Percentiles rank a stretch among this genome's conserved stretches.
phyloP scores from a whole-genome alignment of 1,140 invertebrate species.

The Panonychus citri region DNA sequence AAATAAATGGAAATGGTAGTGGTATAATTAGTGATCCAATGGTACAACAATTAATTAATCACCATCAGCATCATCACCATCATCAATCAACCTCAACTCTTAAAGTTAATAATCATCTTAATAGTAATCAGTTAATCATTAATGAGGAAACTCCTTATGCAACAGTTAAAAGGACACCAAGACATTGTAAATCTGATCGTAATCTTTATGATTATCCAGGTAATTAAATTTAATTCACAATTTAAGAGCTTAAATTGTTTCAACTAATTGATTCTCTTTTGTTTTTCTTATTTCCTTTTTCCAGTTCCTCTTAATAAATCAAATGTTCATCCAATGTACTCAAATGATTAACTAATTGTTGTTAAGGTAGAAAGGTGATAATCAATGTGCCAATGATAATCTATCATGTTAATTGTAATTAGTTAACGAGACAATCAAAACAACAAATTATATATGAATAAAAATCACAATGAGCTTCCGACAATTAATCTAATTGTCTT shows the following conservation, averaged over 20 bases:
- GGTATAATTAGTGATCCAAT: background rate
- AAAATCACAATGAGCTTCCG: too few species aligned
- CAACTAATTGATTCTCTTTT: background rate
- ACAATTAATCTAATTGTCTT: background rate
- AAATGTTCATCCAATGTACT: background rate
- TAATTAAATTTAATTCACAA: background rate
- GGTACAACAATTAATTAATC: background rate
- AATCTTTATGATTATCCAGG: conserved; percentile 1
- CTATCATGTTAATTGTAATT: too few species aligned
- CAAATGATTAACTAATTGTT: too few species aligned
- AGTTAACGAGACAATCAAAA: too few species aligned
- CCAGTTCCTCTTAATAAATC: background rate
- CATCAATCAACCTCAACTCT: background rate
- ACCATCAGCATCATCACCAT: background rate
- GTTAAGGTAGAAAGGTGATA: background rate
- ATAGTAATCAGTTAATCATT: background rate
- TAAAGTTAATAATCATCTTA: background rate
- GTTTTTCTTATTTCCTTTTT: background rate
- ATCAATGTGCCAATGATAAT: background rate
- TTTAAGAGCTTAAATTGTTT: background rate
- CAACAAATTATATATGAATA: too few species aligned
- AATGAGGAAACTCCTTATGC: background rate
- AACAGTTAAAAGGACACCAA: background rate
- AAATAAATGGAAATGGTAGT: background rate
- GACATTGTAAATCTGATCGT: background rate